phyloP scores from a whole-genome alignment of 2,797 vertebrate genomes.

The Gambusia yucatana region DNA sequence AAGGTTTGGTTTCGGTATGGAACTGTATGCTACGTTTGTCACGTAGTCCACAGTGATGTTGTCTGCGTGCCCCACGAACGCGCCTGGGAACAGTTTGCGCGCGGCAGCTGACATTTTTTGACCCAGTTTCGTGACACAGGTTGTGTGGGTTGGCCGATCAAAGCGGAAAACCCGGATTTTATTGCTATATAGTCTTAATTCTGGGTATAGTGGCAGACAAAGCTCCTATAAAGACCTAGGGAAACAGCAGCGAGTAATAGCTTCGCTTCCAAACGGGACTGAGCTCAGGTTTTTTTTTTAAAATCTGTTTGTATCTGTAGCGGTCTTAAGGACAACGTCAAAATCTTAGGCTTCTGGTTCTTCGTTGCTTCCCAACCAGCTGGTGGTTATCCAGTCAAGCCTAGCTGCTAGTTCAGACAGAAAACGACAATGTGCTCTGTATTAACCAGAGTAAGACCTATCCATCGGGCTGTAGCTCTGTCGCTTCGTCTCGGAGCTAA shows the following conservation, averaged over 20 bases:
- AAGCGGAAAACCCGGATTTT: background rate
- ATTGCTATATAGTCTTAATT: constrained; percentile 10
- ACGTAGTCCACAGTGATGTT: constrained; percentile 17
- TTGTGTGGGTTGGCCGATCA: background rate
- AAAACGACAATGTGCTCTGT: constrained; percentile 57
- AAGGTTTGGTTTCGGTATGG: background rate
- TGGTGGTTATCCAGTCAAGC: background rate
- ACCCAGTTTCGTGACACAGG: background rate
- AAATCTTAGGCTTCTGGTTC: background rate
- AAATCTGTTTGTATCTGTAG: background rate
- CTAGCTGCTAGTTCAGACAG: background rate
- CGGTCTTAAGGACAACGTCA: background rate
- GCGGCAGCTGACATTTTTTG: background rate
- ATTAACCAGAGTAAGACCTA: constrained; percentile 11
- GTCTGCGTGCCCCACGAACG: background rate
- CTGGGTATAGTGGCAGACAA: background rate
- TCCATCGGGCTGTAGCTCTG: constrained; percentile 39
- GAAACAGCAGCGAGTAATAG: background rate
- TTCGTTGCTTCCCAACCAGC: fast-evolving
- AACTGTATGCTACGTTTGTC: constrained; percentile 10
- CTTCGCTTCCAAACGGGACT: background rate
- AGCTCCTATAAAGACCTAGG: background rate
- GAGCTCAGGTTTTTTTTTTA: background rate
- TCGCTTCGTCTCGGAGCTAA: constrained; percentile 20
- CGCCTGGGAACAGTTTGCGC: background rate